Base-by-base conservation (phyloP, 2,797 vertebrate genomes). In the Clarias platycephalus region DNA sequence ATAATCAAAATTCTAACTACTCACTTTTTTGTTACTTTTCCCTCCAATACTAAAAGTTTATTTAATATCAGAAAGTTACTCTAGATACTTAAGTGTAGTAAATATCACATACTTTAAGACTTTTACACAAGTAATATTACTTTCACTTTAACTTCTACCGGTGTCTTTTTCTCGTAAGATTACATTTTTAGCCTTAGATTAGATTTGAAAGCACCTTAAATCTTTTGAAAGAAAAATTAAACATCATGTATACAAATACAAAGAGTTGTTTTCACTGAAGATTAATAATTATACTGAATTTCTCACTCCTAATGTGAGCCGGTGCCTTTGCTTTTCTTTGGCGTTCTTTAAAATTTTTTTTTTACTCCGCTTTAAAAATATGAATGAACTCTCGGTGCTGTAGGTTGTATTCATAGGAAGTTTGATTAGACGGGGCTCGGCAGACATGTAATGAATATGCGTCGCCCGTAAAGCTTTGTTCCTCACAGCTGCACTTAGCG, bases 391-490 rank as follows among this genome's bases (percentile, higher is more conserved):
- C 63, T 55, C 10, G 0, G 49, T 20, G 79, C 74, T 62, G 37
- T 63, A 83, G 64, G 55, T 60, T 70, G 88, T 72, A 64, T 84
- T 82, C 6, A 82, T 81, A 22, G 62, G 12, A 85, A 84, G 68
- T 83, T 84, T 81, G 81, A 86, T 87, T 80, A 84, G 31, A 74
- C 22, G 31, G 79, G 74, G 80, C 64, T 83, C 26, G 44, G 53
- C n/a, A 79, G 78, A 80, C 75, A 64, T 31, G 49, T 62, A 80
- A 86, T 84, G 86, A 87, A 87, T 83, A 75, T 68, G 6, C 40
- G 72, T 84, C 57, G 81, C 77, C 31, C 77, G 64, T 81, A 57
- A 83, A 44, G 83, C 85, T 85, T 83, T 86, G 85, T 85, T 85
- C 77, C 78, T 74, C 62, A 81, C 81, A 34, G 78, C 77, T 78